Evolutionary conservation across 1,140 invertebrate genomes (phyloP), one percentile per base, ranked within the genome.

Genomic region (Oryctes rhinoceros): DNA sequence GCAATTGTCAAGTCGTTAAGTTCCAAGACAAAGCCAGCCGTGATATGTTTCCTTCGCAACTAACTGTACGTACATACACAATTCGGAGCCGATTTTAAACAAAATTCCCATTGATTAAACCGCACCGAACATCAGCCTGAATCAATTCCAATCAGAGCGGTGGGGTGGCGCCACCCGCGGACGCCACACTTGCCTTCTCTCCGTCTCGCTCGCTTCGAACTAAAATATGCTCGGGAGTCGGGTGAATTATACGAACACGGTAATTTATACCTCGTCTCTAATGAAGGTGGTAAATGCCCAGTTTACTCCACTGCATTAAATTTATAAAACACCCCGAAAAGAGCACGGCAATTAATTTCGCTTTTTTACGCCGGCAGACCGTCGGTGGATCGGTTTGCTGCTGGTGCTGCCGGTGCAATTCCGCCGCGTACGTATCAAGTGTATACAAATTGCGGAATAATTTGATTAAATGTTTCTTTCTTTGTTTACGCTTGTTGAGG

Each of bases 221-320:
- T 83, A 80, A 83, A 83, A 81, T 81, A 81, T 83, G 80, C 82
- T 79, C 79, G 49, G 5, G 78, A 79, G 79, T 76, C 62, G 79
- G 79, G 85, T 85, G 84, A 85, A 85, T 85, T 85, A 85, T 85
- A 83, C 79, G 78, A 80, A 81, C 83, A 79, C 83, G 84, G 84
- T 85, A 85, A 85, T 85, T 85, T 85, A 85, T 85, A 84, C 80
- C 79, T 78, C 83, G 78, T 80, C 82, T 83, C 83, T 85, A 85
- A 85, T 85, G 83, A 85, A 85, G 85, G 85, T 84, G 84, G 85
- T 85, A 85, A 85, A 85, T 84, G 85, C 82, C 82, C 79, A 79
- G 81, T 78, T 81, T 82, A 81, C 83, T 84, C 81, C 82, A 83
- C 84, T 85, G 83, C 74, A 80, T 80, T 80, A 76, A 80, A 80